phyloP scores from a whole-genome alignment of 2,113 vertebrate species.

The Prinia subflava region DNA sequence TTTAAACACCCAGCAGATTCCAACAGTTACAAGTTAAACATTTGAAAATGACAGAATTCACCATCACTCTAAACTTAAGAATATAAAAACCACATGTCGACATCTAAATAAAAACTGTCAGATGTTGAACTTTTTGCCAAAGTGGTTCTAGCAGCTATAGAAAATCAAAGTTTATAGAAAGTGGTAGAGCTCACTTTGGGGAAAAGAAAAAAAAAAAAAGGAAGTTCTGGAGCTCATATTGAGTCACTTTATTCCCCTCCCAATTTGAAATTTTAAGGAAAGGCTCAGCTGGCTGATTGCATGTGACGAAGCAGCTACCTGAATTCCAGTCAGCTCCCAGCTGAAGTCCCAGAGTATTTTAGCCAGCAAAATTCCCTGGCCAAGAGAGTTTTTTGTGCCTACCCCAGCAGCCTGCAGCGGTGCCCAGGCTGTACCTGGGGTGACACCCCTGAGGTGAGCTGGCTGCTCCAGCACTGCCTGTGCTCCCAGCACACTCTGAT shows the following conservation, averaged over 20 bases:
- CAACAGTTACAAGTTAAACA: background rate
- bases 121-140: background rate
- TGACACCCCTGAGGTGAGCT: rapidly evolving
- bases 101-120: slow-evolving; percentile 29
- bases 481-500: rapidly evolving
- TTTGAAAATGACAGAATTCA: background rate
- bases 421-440: background rate
- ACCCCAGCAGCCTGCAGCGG: rapidly evolving
- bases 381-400: background rate
- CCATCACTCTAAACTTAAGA: background rate
- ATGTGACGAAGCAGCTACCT: background rate
- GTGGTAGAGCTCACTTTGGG: background rate
- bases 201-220: background rate
- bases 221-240: background rate
- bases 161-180: slow-evolving; percentile 9
- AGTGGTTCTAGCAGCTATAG: background rate
- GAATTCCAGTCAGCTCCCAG: background rate
- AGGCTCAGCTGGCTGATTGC: background rate
- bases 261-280: background rate
- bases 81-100: background rate
- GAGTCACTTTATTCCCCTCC: background rate
- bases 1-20: slow-evolving; percentile 11
- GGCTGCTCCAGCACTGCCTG: background rate
- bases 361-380: background rate
- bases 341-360: background rate